Evolutionary conservation across 2,797 vertebrate species (phyloP).

Genomic region (Parambassis ranga): DNA sequence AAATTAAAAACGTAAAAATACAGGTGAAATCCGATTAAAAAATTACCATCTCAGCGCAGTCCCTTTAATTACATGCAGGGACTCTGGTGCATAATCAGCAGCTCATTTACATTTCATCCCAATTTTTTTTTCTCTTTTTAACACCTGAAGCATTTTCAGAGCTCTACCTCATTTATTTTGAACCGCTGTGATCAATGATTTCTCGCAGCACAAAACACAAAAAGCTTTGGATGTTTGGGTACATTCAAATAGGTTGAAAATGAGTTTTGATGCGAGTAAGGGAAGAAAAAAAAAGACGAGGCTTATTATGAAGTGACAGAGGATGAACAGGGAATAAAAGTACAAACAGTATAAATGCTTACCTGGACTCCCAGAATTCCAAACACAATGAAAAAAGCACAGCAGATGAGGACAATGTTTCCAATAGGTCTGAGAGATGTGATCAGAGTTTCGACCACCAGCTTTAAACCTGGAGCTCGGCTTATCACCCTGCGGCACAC

Average conservation of each 20-base stretch:
- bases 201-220: constrained; percentile 29
- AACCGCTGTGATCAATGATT: constrained; percentile 28
- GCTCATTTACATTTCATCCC: constrained; percentile 64
- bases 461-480: constrained; percentile 92
- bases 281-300: neutral
- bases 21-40: constrained; percentile 22
- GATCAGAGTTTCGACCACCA: constrained; percentile 96
- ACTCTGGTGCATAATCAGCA: constrained; percentile 59
- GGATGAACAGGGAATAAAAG: constrained; percentile 3
- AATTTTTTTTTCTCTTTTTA: constrained; percentile 53
- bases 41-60: constrained; percentile 41
- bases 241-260: constrained; percentile 7
- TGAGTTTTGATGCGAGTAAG: neutral
- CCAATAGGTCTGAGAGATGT: constrained; percentile 93
- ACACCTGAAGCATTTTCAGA: constrained; percentile 48
- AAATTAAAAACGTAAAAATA: constrained; percentile 19
- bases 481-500: constrained; percentile 88
- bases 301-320: constrained; percentile 11
- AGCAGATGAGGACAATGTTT: constrained; percentile 96
- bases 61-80: constrained; percentile 53
- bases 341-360: constrained; percentile 38
- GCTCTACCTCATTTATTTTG: constrained; percentile 33
- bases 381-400: constrained; percentile 94
- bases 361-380: constrained; percentile 97
- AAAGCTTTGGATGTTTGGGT: constrained; percentile 18